Base-by-base conservation (phyloP, 2,797 vertebrate genomes). In the Pelodytes ibericus region DNA sequence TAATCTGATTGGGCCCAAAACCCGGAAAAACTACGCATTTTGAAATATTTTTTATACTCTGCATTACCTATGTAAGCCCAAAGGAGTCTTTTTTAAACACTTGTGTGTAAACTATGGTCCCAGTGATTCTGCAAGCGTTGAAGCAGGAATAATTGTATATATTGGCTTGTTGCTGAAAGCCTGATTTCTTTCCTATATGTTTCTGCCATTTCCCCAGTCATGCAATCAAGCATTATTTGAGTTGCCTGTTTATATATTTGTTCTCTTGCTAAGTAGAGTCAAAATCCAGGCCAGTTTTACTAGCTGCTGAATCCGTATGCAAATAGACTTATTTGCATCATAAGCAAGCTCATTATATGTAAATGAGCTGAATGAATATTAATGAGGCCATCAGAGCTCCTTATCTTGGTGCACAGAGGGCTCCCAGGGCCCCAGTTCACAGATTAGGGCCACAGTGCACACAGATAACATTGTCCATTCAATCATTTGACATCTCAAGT, bases 401-500 rank as follows among this genome's bases (percentile, higher is more conserved):
- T 77, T 77, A 77, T 77, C 75, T 49, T 15, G 36, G 16, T 26
- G n/a, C 30, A 64, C 75, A 66, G 68, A 41, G 53, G 8, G 63
- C 49, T 30, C 51, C 18, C 9, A 25, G 68, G 61, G 29, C 49
- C 67, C 72, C 25, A 30, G 25, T 24, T 27, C 63, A n/a, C 36
- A 41, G 31, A 24, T 25, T 20, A 27, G 56, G 58, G n/a, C 16
- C 41, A 41, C 49, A 29, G 61, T 4, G 25, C 61, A 4, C 24
- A 2, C 3, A 65, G 75, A 77, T 77, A 77, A 71, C 62, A 77
- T 72, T 77, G 69, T 66, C 60, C 20, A 3, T 60, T 16, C n/a
- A 65, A 49, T 24, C 29, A 7, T 20, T 3, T 10, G 30, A 11
- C 18, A 69, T 56, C 67, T 57, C 0, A 4, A 25, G 68, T 77